A percentile compares a stretch with the other conserved stretches of the same genome.
phyloP scores from a whole-genome alignment of 2,113 vertebrate genomes.

The Pelecanoides urinatrix region DNA sequence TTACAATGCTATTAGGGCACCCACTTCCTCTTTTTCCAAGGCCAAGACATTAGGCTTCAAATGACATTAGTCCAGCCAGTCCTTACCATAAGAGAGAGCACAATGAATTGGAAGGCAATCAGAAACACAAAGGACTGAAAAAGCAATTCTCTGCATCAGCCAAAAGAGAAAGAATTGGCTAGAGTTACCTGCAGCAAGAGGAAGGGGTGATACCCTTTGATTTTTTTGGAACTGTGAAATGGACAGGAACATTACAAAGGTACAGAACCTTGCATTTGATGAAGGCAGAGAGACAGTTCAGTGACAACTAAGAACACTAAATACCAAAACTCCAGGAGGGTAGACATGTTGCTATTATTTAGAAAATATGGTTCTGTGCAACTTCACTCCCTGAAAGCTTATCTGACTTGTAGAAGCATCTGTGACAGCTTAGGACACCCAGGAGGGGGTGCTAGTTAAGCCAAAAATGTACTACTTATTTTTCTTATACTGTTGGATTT shows the following conservation, averaged over 20 bases:
- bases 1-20: neutral
- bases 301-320: neutral
- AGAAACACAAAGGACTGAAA: neutral
- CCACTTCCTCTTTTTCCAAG: neutral
- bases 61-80: neutral
- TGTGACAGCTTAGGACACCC: neutral
- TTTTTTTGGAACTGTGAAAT: neutral
- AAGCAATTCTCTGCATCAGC: neutral
- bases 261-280: neutral
- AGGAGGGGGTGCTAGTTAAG: neutral
- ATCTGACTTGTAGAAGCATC: neutral
- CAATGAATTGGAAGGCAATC: neutral
- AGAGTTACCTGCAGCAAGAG: neutral
- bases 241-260: neutral
- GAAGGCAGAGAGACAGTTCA: neutral
- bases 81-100: neutral
- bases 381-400: neutral
- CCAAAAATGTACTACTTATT: neutral
- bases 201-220: neutral
- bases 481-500: neutral
- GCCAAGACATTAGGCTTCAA: neutral
- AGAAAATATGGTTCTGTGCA: neutral
- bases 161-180: neutral
- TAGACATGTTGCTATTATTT: neutral
- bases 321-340: neutral